Evolutionary conservation across 2,797 vertebrate species (phyloP).

Genomic region (Myripristis jacobus): DNA sequence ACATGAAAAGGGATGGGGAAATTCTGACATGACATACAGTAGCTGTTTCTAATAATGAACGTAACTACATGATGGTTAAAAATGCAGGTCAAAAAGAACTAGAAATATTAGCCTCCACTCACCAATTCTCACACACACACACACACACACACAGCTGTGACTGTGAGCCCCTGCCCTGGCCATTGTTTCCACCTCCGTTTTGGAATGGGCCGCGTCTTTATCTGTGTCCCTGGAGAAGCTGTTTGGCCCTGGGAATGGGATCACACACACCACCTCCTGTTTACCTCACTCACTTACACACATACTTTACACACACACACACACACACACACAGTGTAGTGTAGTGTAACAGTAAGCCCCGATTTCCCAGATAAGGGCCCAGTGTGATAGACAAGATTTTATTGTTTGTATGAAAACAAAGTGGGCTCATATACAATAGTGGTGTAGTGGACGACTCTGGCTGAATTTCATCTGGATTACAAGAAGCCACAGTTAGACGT

Average conservation of each 20-base stretch:
- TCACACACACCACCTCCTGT: constrained; percentile 75
- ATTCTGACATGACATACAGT: too few relatives aligned
- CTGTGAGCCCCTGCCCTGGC: constrained; percentile 51
- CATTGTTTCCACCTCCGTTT: constrained; percentile 76
- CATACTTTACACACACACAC: constrained; percentile 25
- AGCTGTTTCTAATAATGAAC: not conserved
- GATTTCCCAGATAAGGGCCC: constrained; percentile 43
- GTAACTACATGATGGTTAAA: not conserved
- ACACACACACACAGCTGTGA: constrained; percentile 47
- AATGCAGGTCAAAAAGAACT: constrained; percentile 1
- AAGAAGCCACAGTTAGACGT: not conserved
- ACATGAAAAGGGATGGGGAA: too few relatives aligned
- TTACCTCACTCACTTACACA: constrained; percentile 65
- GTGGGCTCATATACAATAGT: fast-evolving
- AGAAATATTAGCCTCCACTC: constrained; percentile 10
- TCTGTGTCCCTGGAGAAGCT: constrained; percentile 72
- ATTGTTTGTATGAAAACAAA: constrained; percentile 33
- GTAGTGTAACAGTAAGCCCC: constrained; percentile 34
- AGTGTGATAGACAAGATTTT: constrained; percentile 34
- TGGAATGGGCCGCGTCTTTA: constrained; percentile 73
- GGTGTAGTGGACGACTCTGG: constrained; percentile 1
- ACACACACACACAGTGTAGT: constrained; percentile 19
- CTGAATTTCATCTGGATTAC: constrained; percentile 22
- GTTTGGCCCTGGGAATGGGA: constrained; percentile 73
- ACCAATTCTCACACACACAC: constrained; percentile 11